Evolutionary conservation across 2,797 vertebrate genomes (phyloP).

Genomic region (Phalanger gymnotis): DNA sequence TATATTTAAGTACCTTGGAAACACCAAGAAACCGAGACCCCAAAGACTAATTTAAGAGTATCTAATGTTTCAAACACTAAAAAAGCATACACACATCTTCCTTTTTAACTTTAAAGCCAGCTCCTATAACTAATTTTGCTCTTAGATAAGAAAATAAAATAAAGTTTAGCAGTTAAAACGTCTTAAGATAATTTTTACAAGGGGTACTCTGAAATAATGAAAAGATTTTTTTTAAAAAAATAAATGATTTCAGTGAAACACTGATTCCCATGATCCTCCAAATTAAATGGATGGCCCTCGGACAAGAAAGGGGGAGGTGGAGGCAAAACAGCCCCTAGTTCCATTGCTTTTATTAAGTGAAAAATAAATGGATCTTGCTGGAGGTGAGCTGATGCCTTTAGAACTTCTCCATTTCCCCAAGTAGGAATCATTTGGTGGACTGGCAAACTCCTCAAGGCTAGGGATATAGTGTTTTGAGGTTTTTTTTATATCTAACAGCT

Average conservation of each 20-base stretch:
- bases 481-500: neutral
- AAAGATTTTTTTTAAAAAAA: neutral
- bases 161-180: neutral
- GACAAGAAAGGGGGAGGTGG: neutral
- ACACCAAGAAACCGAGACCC: neutral
- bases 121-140: neutral
- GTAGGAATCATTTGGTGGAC: neutral
- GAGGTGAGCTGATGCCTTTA: neutral
- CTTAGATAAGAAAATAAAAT: neutral
- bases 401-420: neutral
- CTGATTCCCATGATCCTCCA: neutral
- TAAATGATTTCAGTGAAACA: neutral
- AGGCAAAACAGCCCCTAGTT: neutral
- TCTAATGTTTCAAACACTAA: neutral
- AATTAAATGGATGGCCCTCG: neutral
- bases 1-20: neutral
- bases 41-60: neutral
- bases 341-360: neutral
- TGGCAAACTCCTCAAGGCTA: neutral
- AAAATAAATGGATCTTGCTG: neutral
- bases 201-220: neutral
- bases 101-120: neutral
- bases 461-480: neutral
- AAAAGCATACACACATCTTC: neutral
- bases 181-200: neutral